phyloP scores from a whole-genome alignment of 2,113 vertebrate species.

The Rhinogobius similis region DNA sequence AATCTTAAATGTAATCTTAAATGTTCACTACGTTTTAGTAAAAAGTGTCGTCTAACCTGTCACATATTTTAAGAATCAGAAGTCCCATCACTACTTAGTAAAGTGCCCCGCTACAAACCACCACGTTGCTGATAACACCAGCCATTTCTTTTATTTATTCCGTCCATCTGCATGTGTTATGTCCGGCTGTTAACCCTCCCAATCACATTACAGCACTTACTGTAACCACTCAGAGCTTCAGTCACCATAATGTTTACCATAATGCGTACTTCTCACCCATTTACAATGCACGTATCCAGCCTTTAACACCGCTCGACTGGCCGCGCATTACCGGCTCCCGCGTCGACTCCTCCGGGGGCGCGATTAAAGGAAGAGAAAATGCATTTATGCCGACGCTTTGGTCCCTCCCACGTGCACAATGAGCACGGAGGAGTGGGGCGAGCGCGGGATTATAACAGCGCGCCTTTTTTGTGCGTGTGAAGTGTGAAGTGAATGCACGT shows the following conservation, averaged over 20 bases:
- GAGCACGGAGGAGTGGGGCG: neutral
- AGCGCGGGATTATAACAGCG: neutral
- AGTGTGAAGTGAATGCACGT: neutral
- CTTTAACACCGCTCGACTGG: slow-evolving; percentile 10
- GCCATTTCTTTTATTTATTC: neutral
- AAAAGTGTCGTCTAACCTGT: too few species aligned
- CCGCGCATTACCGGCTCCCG: neutral
- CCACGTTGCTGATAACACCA: neutral
- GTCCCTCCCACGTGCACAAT: slow-evolving; percentile 10
- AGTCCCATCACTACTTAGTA: neutral
- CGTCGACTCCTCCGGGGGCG: neutral
- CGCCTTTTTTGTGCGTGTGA: too few species aligned
- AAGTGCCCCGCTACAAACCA: neutral
- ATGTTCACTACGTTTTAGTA: too few species aligned
- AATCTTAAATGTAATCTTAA: too few species aligned
- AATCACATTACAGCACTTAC: slow-evolving; percentile 3
- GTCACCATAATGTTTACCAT: slow-evolving; percentile 12
- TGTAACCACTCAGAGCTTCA: neutral
- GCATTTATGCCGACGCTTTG: slow-evolving; percentile 8
- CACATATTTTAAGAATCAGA: too few species aligned
- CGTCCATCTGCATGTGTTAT: neutral
- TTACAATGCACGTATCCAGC: slow-evolving; percentile 17
- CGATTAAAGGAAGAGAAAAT: slow-evolving; percentile 3
- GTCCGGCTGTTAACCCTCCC: neutral
- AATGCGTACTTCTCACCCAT: slow-evolving; percentile 18